Evolutionary conservation across 1,140 invertebrate species (phyloP).

Genomic region (Homalodisca vitripennis): DNA sequence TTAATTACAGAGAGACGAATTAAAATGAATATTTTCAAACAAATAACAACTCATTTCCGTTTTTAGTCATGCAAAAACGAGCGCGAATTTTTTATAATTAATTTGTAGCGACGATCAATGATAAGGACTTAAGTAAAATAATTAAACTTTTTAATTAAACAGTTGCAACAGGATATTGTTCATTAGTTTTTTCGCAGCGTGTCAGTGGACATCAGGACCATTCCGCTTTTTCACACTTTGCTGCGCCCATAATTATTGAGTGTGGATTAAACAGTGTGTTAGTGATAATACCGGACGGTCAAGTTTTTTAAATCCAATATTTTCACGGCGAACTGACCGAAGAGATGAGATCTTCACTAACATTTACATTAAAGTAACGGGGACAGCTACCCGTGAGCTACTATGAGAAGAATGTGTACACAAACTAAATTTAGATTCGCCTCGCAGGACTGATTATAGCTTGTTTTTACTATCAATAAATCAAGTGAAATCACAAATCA

Average conservation of each 20-base stretch:
- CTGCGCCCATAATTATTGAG: slow-evolving; percentile 1
- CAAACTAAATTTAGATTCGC: too few relatives aligned
- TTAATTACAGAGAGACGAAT: slow-evolving; percentile 14
- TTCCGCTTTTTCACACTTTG: slow-evolving; percentile 17
- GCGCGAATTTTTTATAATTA: slow-evolving; percentile 20
- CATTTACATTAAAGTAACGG: too few relatives aligned
- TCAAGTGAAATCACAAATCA: too few relatives aligned
- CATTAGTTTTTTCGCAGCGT: slow-evolving; percentile 10
- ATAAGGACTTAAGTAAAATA: slow-evolving; percentile 24
- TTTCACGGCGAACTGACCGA: too few relatives aligned
- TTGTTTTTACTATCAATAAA: too few relatives aligned
- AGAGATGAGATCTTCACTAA: too few relatives aligned
- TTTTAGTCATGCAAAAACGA: slow-evolving; percentile 10
- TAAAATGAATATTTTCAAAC: slow-evolving; percentile 24
- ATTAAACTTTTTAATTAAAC: slow-evolving; percentile 25
- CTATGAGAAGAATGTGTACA: too few relatives aligned
- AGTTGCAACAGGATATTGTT: slow-evolving; percentile 14
- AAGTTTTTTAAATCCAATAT: too few relatives aligned
- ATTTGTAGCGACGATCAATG: slow-evolving; percentile 16
- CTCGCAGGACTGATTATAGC: too few relatives aligned
- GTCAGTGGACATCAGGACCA: not conserved
- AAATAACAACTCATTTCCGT: slow-evolving; percentile 1
- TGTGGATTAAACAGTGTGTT: slow-evolving; percentile 4
- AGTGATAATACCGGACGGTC: too few relatives aligned
- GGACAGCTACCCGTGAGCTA: too few relatives aligned